Evolutionary conservation across 1,140 invertebrate species (phyloP), one percentile per base, ranked within the genome.

Genomic region (Arion vulgaris): DNA sequence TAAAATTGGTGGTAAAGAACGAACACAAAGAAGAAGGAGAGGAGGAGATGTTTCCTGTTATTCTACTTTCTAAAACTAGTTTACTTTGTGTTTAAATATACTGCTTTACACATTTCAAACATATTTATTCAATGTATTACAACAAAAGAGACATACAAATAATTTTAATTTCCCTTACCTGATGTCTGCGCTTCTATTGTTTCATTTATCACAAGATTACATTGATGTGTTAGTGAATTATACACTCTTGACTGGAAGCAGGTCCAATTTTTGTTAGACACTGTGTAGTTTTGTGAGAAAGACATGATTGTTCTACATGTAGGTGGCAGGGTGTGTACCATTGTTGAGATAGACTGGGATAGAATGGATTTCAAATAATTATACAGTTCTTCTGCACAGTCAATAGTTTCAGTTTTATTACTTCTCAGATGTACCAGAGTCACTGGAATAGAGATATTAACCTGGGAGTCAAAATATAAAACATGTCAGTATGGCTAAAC

Each of bases 391-490:
- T 71, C 45, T 15, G 23, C 53, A 77, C 84, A 85, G 11, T 79
- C 49, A 19, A 68, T 5, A 9, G 74, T 77, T 38, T 81, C 80
- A n/a, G 13, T 32, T 7, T 71, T 41, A 38, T 72, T 41, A 36
- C 68, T 51, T 7, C 66, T 9, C 34, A 85, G 36, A 68, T 72
- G 82, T 34, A 85, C 38, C 36, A 85, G 79, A 23, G 73, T 75
- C 45, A 85, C 68, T 26, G 81, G 81, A 38, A 82, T 83, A 19
- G 41, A 28, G 34, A 83, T 83, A 53, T 39, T 53, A 36, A 79
- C 72, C 81, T 82, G 77, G 34, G 75, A 57, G 11, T 34, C 9
- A 57, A 57, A 4, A 57, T 15, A 57, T 15, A 57, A 19, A 19
- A 23, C 5, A 57, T 57, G 15, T 57, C 26, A 57, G 23, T 57